A percentile compares a stretch with the other conserved stretches of the same genome.
Evolutionary conservation across 2,888 invertebrate genomes (phyloP).

Genomic region (Thumatha senex): DNA sequence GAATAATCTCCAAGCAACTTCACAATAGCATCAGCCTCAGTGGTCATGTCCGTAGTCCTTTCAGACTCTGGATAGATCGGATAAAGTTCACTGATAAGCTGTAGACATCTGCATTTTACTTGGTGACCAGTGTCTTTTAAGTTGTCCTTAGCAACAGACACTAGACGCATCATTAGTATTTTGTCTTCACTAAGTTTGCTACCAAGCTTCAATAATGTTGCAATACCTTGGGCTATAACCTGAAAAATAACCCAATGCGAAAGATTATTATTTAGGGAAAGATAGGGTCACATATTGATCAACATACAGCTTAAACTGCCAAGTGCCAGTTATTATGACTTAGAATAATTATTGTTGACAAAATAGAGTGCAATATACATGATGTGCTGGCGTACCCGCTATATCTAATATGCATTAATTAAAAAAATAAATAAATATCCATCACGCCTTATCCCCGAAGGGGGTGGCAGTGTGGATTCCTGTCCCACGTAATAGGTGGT

Average conservation of each 20-base stretch:
- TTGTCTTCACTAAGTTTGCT: conserved; percentile 83
- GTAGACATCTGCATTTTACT: conserved; percentile 91
- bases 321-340: too few relatives aligned
- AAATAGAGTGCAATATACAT: too few relatives aligned
- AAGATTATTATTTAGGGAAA: background rate
- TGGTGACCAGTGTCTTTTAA: conserved; percentile 90
- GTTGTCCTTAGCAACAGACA: conserved; percentile 86
- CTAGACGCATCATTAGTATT: conserved; percentile 84
- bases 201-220: conserved; percentile 88
- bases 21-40: conserved; percentile 85
- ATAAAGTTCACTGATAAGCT: conserved; percentile 89
- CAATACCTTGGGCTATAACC: conserved; percentile 90
- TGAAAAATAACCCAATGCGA: background rate
- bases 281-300: too few relatives aligned
- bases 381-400: too few relatives aligned
- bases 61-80: conserved; percentile 82
- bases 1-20: conserved; percentile 93
- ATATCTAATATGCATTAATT: too few relatives aligned
- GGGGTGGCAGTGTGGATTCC: too few relatives aligned
- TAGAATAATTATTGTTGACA: too few relatives aligned
- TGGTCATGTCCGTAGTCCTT: conserved; percentile 69
- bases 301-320: too few relatives aligned
- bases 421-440: too few relatives aligned
- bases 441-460: too few relatives aligned
- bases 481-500: too few relatives aligned